Evolutionary conservation across 2,888 invertebrate genomes (phyloP), one percentile per base, ranked within the genome.

Genomic region (Lithodes maja): DNA sequence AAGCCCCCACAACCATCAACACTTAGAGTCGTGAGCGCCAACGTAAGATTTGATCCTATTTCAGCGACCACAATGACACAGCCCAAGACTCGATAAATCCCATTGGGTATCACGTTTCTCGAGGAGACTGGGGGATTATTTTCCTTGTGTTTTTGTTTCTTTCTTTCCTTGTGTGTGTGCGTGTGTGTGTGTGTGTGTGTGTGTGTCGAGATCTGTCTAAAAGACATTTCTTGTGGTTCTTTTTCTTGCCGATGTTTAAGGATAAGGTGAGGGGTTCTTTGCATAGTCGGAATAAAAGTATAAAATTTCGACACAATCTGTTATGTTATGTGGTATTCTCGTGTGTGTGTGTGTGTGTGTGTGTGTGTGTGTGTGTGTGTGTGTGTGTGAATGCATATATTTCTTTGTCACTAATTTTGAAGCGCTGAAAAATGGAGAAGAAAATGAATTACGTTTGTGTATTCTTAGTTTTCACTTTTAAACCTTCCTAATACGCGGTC

Each of bases 1-100:
- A 49, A 55, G 83, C 12, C 17, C 71, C 71, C 50, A n/a, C 83
- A 33, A 71, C 49, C 55, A 84, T 15, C 80, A 61, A 81, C 81
- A 81, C 81, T 81, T 2, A 52, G 7, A 12, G 69, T 88, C 88
- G 88, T 88, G 88, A 84, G 71, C 3, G 54, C 17, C 52, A 81
- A 88, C 88, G 61, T 88, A 81, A 75, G 49, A 88, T 88, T 88
- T 85, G 88, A 88, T 88, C 69, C 88, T 88, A 79, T 85, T 85
- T 75, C 68, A 50, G 17, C 75, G 50, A 12, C 54, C 84, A 17
- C 88, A 83, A 88, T 88, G 80, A 71, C 84, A 88, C 83, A 81
- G 84, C 88, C 80, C 88, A 84, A 85, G n/a, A 52, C 17, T 49
- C 81, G 52, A 80, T 88, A 88, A 84, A 88, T 88, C 75, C 50